phyloP scores from a whole-genome alignment of 2,797 vertebrate species.

The Gila robusta region DNA sequence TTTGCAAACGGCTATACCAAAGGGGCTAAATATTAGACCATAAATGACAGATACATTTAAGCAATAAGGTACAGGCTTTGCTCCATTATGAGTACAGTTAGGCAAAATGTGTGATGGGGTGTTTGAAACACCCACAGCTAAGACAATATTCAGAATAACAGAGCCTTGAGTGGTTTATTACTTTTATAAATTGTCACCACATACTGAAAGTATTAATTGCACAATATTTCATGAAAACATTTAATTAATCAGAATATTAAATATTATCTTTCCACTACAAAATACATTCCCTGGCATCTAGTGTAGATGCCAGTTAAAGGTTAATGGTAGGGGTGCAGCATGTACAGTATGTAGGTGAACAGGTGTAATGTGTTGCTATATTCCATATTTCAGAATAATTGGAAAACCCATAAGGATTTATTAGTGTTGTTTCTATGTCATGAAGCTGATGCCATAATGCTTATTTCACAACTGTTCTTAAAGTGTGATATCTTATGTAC shows the following conservation, averaged over 20 bases:
- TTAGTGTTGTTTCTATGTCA: not conserved
- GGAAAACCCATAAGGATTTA: not conserved
- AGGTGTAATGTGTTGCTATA: not conserved
- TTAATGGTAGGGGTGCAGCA: not conserved
- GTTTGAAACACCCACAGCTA: not conserved
- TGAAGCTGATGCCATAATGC: not conserved
- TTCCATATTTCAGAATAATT: not conserved
- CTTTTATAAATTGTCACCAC: not conserved
- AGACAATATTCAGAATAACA: not conserved
- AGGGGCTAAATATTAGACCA: not conserved
- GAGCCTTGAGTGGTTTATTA: not conserved
- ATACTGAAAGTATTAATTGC: not conserved
- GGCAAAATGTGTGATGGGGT: not conserved
- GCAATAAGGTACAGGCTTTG: not conserved
- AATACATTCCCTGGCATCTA: not conserved
- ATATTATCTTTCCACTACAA: not conserved
- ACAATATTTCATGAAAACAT: not conserved
- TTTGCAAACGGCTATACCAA: not conserved
- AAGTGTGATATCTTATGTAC: not conserved
- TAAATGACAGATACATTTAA: not conserved
- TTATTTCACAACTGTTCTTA: not conserved
- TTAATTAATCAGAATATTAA: not conserved
- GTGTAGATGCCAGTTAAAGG: not conserved
- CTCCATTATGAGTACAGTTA: not conserved
- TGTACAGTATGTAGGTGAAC: not conserved